These are phyloP conservation scores for Sarcophaga variegata DNA, from an alignment of 2,888 invertebrate species.

Conservation along the genomic window DNA sequence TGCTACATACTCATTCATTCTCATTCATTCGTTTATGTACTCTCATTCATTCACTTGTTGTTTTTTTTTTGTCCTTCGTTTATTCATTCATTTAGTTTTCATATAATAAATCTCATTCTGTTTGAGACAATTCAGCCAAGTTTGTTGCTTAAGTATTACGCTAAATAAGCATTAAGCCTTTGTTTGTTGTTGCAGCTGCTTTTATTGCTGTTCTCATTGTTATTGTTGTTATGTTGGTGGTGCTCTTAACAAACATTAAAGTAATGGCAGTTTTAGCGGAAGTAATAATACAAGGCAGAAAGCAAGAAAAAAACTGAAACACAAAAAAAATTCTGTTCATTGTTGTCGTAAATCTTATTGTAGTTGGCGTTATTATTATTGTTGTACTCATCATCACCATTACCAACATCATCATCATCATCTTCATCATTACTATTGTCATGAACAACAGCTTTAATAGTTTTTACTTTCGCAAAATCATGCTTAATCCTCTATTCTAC, in stretches of 20 bases:
- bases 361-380: constrained; percentile 11
- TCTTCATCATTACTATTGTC: constrained; percentile 1
- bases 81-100: background rate
- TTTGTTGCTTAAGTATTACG: constrained; percentile 49
- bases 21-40: constrained; percentile 3
- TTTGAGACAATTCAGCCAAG: constrained; percentile 43
- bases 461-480: too few species aligned
- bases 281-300: constrained; percentile 43
- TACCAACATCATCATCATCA: constrained; percentile 45
- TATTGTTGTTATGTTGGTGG: constrained; percentile 23
- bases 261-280: constrained; percentile 58
- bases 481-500: too few species aligned
- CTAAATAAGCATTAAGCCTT: constrained; percentile 56
- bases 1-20: background rate
- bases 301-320: background rate
- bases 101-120: constrained; percentile 42
- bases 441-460: too few species aligned
- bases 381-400: constrained; percentile 38
- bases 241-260: constrained; percentile 58
- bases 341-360: constrained; percentile 25
- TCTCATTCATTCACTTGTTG: background rate
- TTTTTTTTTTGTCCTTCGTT: too few species aligned
- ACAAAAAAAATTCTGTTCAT: background rate
- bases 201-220: constrained; percentile 12
- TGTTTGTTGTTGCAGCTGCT: constrained; percentile 23